A percentile compares a stretch with the other conserved stretches of the same genome.
Conservation (phyloP, 2,113 vertebrate species). For the Ptyas mucosa region DNA sequence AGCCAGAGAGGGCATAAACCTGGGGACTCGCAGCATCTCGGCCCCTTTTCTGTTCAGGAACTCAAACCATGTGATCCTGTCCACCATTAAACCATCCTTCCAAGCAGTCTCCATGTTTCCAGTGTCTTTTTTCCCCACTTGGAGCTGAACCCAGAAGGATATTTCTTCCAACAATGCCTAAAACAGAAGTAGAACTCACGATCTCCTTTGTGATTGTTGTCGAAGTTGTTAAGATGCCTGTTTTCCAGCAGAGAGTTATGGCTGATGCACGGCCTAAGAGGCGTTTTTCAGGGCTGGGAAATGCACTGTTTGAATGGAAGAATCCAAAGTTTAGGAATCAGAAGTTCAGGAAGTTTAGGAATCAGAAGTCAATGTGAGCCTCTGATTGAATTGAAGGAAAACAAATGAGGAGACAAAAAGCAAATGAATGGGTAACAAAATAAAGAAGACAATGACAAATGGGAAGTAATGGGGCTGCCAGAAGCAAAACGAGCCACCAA, state of each 20-base stretch:
- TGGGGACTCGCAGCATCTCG: no score
- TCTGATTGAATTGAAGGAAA: neutral
- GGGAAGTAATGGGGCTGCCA: neutral
- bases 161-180: no score
- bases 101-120: no score
- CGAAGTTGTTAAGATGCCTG: neutral
- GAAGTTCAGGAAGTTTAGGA: neutral
- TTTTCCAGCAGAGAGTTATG: neutral
- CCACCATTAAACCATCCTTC: no score
- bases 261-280: neutral
- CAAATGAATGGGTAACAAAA: neutral
- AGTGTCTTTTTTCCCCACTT: no score
- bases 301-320: neutral
- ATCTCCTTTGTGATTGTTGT: no score
- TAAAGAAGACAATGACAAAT: neutral
- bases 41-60: no score
- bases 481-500: neutral
- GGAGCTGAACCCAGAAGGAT: no score
- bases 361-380: neutral
- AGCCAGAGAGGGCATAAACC: no score
- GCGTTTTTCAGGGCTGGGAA: neutral
- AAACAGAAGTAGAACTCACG: no score
- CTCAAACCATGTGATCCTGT: no score
- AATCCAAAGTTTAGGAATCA: neutral
- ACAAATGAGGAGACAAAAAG: neutral